Conservation (phyloP, 2,888 invertebrate genomes). For the Volucella inanis region DNA sequence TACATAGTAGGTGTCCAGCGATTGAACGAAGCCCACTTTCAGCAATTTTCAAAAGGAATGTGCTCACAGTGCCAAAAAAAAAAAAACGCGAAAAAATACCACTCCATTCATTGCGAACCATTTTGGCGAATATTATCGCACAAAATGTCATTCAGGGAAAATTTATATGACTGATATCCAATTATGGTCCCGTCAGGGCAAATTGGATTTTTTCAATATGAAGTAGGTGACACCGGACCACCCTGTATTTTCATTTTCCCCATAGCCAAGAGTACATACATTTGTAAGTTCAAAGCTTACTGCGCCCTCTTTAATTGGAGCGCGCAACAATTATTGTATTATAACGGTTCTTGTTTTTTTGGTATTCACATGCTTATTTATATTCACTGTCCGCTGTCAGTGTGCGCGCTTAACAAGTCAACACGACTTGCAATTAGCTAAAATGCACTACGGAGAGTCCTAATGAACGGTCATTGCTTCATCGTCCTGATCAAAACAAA, state of each 20-base stretch:
- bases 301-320: background rate
- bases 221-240: slow-evolving; percentile 7
- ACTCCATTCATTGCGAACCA: slow-evolving; percentile 1
- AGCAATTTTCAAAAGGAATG: background rate
- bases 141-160: slow-evolving; percentile 75
- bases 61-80: slow-evolving; percentile 2
- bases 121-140: slow-evolving; percentile 74
- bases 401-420: slow-evolving; percentile 71
- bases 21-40: slow-evolving; percentile 20
- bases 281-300: background rate
- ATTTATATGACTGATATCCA: slow-evolving; percentile 78
- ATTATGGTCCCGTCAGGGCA: slow-evolving; percentile 76
- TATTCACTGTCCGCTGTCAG: slow-evolving; percentile 39
- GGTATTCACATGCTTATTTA: background rate
- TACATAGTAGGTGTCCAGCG: slow-evolving; percentile 29
- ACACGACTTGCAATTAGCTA: slow-evolving; percentile 72
- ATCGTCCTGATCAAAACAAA: slow-evolving; percentile 23
- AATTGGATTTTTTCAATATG: slow-evolving; percentile 77
- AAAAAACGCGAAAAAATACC: slow-evolving; percentile 1
- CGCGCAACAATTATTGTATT: slow-evolving; percentile 71
- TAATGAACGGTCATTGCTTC: slow-evolving; percentile 63
- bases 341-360: slow-evolving; percentile 38
- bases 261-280: background rate
- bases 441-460: slow-evolving; percentile 70
- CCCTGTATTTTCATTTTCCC: too few relatives aligned